Evolutionary conservation across 2,113 vertebrate species (phyloP).

Genomic region (Rhabdornis inornatus): DNA sequence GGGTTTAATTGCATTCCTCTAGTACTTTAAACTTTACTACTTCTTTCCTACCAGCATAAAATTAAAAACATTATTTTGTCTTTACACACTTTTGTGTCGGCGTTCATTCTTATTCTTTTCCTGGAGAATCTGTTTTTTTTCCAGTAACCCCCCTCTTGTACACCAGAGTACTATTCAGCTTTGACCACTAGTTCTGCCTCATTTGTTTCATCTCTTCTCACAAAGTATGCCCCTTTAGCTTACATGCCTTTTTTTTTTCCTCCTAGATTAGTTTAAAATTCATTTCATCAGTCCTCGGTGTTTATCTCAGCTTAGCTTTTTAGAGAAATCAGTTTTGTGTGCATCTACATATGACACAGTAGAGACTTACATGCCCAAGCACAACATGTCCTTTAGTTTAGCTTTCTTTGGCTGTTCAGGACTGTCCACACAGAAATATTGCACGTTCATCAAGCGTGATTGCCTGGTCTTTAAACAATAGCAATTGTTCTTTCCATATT

Average conservation of each 20-base stretch:
- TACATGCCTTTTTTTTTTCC: background rate
- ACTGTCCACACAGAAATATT: slow-evolving; percentile 30
- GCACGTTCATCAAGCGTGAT: background rate
- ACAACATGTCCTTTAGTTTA: slow-evolving; percentile 26
- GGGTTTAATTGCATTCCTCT: background rate
- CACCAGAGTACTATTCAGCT: background rate
- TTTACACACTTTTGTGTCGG: background rate
- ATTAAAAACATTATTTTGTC: background rate
- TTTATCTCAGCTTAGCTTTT: slow-evolving; percentile 6
- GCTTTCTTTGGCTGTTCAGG: slow-evolving; percentile 16
- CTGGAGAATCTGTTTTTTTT: background rate
- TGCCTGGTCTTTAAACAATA: slow-evolving; percentile 7
- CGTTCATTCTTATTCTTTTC: background rate
- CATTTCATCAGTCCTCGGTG: background rate
- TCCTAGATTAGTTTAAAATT: background rate
- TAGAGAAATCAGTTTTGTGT: background rate
- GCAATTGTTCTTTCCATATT: background rate
- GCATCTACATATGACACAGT: background rate
- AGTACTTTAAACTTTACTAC: background rate
- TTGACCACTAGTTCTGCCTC: background rate
- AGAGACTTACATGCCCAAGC: slow-evolving; percentile 1
- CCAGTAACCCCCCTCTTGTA: background rate
- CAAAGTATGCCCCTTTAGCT: background rate
- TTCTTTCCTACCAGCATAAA: background rate
- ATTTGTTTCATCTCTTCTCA: background rate